A percentile compares a stretch with the other conserved stretches of the same genome.
Conservation (phyloP, 2,797 vertebrate genomes). For the Malurus leucopterus region DNA sequence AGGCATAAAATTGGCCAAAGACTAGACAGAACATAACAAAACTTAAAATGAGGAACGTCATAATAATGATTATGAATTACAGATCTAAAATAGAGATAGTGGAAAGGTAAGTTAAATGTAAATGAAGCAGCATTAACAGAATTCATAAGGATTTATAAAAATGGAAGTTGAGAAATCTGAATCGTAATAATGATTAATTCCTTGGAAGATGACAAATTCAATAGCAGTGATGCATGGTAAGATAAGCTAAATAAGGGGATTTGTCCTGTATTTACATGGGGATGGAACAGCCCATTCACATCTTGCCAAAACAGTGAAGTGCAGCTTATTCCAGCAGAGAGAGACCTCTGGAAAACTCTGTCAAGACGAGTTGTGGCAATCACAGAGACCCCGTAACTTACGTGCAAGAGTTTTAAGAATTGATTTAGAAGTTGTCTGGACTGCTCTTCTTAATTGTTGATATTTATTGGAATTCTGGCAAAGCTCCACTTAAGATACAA, state of each 20-base stretch:
- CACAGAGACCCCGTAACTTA: not conserved
- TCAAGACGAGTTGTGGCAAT: not conserved
- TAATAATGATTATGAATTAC: not conserved
- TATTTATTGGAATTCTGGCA: conserved; percentile 17
- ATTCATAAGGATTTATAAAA: not conserved
- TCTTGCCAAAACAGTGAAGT: not conserved
- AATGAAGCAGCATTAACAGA: not conserved
- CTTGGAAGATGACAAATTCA: not conserved
- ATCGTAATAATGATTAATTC: not conserved
- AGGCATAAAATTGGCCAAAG: not conserved
- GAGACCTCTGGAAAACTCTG: not conserved
- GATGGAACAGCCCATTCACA: not conserved
- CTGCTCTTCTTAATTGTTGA: not conserved
- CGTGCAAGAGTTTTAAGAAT: not conserved
- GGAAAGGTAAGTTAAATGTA: not conserved
- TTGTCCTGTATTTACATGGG: not conserved
- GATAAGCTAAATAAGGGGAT: not conserved
- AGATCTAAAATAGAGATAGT: not conserved
- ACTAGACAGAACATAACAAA: not conserved
- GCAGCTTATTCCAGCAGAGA: not conserved
- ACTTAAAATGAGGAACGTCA: not conserved
- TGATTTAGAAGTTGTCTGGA: conserved; percentile 1
- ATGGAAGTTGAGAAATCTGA: not conserved
- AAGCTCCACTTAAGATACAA: not conserved
- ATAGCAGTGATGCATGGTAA: not conserved